Conservation (phyloP, 2,113 vertebrate species). For the Petrocephalus microphthalmus region DNA sequence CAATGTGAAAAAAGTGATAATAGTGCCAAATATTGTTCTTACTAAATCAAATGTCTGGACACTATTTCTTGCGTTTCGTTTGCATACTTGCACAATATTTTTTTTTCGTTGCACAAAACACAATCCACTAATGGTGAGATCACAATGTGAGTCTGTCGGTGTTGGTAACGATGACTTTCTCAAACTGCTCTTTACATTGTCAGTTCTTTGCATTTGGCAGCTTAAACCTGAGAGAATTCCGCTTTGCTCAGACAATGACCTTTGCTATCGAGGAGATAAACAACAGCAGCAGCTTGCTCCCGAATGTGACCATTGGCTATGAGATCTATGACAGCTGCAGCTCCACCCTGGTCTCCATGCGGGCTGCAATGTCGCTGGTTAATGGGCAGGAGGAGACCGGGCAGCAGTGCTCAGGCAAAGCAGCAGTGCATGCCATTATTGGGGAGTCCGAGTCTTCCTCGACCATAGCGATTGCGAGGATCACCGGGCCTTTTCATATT, state of each 20-base stretch:
- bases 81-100: neutral
- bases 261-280: constrained; percentile 69
- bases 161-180: neutral
- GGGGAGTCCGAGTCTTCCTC: constrained; percentile 64
- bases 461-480: constrained; percentile 57
- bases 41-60: neutral
- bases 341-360: constrained; percentile 58
- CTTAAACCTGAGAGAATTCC: constrained; percentile 59
- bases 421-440: constrained; percentile 59
- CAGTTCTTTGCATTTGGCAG: constrained; percentile 35
- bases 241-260: constrained; percentile 63
- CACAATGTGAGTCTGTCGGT: neutral
- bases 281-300: constrained; percentile 49
- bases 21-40: neutral
- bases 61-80: neutral
- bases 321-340: constrained; percentile 64
- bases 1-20: neutral
- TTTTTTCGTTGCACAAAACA: neutral
- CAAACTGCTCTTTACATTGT: neutral
- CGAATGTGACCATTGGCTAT: constrained; percentile 59
- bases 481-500: constrained; percentile 56
- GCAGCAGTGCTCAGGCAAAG: constrained; percentile 42
- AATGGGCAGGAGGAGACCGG: constrained; percentile 42
- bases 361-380: constrained; percentile 56
- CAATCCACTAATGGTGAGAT: neutral